Base-by-base conservation (phyloP, 2,797 vertebrate genomes). In the Gymnopithys bicolor region DNA sequence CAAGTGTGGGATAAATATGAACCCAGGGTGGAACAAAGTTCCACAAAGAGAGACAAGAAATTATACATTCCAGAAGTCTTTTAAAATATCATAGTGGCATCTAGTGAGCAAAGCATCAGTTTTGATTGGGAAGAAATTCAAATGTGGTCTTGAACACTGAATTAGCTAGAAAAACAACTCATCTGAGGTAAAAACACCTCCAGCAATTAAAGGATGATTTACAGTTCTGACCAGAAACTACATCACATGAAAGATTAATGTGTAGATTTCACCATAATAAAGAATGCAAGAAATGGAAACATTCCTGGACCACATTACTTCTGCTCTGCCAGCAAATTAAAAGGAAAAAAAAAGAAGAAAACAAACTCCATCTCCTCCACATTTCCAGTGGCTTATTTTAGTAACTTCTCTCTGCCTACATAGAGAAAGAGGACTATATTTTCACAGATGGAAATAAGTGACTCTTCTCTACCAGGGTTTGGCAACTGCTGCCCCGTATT, bases 401-500 rank as follows among this genome's bases (percentile, higher is more conserved):
- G 84, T 63, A 93, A 90, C 48, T 91, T 87, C 51, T 95, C 35
- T 82, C 69, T 93, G 82, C 68, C 86, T 80, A 35, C 79, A 80
- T 27, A 74, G 66, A 86, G 68, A 86, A 76, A 84, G 32, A 87
- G 8, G 17, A 81, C 52, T 63, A 8, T 76, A 91, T 95, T 95
- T 96, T 93, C 77, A 95, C 87, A 82, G 77, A 93, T 79, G 64
- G 75, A 91, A 96, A 84, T 94, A 88, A 95, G 63, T 77, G 55
- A 84, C 85, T 88, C 45, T 82, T 33, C 56, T 91, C 52, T 94
- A 85, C 80, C 77, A 96, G 94, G 89, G 91, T 96, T 82, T 97
- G 95, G 95, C 93, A 96, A 82, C 95, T 97, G 83, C 95, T 97
- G 96, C 96, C 95, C 93, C 96, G 87, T 77, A 82, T 97, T 94